Base-by-base conservation (phyloP, 2,797 vertebrate species). In the Simalia tracyae region DNA sequence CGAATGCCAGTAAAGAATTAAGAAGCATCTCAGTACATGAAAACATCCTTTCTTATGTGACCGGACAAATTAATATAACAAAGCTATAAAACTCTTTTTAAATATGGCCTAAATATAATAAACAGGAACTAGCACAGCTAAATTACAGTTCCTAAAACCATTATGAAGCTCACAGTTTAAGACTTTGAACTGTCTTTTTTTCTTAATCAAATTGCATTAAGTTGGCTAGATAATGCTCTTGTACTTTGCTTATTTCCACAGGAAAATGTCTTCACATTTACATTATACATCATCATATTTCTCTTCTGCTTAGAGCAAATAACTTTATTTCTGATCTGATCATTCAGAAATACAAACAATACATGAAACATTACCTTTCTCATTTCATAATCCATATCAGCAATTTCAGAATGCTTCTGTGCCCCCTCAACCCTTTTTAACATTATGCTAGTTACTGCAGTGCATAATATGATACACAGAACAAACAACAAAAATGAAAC, bases 1-100 rank as follows among this genome's bases (percentile, higher is more conserved):
- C 95, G 96, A 90, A 94, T 93, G 96, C 96, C 95, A 96, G 95
- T 94, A 94, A 95, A 94, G 94, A 96, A 96, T 96, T 96, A 92
- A 96, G 95, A 97, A 96, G 94, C 86, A 93, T 91, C 94, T 93
- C 94, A 92, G 61, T 92, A 94, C 95, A 96, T 96, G 96, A 96
- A 96, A 97, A 96, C 93, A 50, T 64, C 93, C 90, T 91, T 89
- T 94, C 63, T 96, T 96, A 63, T 92, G 94, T 96, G 92, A 88
- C 90, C 95, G 95, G 95, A 93, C 89, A 95, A 97, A 96, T 96
- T 96, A 96, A 97, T 95, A 92, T 94, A 89, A 92, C 92, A 93
- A 88, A 95, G 94, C 95, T 97, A 96, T 95, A 96, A 96, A 97
- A 95, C 92, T 91, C 24, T 85, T 89, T 64, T 72, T n/a, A 64